Base-by-base conservation (phyloP, 1,140 invertebrate genomes). In the Drosophila gunungcola region DNA sequence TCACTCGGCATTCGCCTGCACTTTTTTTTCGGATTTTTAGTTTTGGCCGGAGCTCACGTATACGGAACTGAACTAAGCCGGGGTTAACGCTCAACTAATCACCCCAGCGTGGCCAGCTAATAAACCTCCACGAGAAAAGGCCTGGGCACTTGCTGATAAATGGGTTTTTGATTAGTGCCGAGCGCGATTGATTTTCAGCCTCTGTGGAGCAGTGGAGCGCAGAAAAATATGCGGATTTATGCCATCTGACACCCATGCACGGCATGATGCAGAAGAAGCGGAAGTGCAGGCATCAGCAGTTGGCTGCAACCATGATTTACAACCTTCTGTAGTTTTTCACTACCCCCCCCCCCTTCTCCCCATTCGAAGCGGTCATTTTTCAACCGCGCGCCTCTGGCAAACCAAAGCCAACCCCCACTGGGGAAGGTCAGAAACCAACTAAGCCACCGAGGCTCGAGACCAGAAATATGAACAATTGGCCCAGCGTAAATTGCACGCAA, bases 51-150 rank as follows among this genome's bases (percentile, higher is more conserved):
- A 3, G 25, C 1, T n/a, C 27, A n/a, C 34, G 21, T 29, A 61
- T 29, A 61, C 53, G 69, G 49, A 61, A 73, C 56, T 54, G 43
- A 69, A 48, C 36, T 25, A 55, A 39, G 41, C 78, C 62, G 77
- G 85, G 80, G 80, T 84, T 84, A 89, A 89, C 84, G 77, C 55
- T 89, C 84, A 89, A 89, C 84, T 89, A 89, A 89, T 89, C 84
- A 89, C 80, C 64, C 72, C 72, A 64, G 48, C 53, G 9, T 2
- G 29, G 48, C 53, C 46, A 51, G 61, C 46, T 64, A 75, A 75
- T 58, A 75, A 65, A 65, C 27, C 55, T 52, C 55, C 46, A 10
- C 5, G 46, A 62, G 41, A 21, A 21, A 38, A 9, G 53, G 73
- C 62, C 73, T 75, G 53, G 60, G 36, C 61, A 78, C 46, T 65